Evolutionary conservation across 2,797 vertebrate genomes (phyloP), one percentile per base, ranked within the genome.

Genomic region (Danio albolineatus): DNA sequence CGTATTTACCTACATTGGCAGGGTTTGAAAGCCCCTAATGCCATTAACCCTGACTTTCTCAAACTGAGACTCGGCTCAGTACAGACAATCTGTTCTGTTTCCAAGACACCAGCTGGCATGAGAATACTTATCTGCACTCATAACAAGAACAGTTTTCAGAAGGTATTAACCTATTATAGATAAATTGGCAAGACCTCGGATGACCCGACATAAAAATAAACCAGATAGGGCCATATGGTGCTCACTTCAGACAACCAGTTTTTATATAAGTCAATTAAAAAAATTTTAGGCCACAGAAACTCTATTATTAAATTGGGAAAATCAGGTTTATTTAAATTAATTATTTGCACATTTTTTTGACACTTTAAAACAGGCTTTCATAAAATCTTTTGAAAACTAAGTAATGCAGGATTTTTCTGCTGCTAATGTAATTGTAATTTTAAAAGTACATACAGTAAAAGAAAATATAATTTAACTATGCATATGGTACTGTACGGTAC

Each of bases 21-120:
- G 70, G 44, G 43, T 61, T 80, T 56, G n/a, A 65, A 82, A 69
- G 81, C 66, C 61, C 54, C 57, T 86, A 81, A 86, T 59, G 41
- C 64, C 79, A 77, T 86, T 79, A 81, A 79, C 66, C n/a, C 70
- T 76, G 60, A 41, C 56, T 78, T 79, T 76, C 61, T 62, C 54
- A 39, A 56, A 13, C 10, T 44, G 21, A 54, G 44, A 39, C 49
- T 74, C 44, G 56, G 39, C 36, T 19, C 9, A 54, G 64, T 44
- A 51, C 44, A 44, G 44, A 76, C 77, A 78, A 69, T 59, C 48
- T 78, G 73, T 76, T 65, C 60, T 60, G 60, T 79, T 74, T 78
- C 10, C 28, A 65, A 73, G 57, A 76, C 75, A 79, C 66, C 71
- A 73, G 60, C 78, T 79, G 78, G 21, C 49, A 39, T 65, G 8